These are phyloP conservation scores for Patella vulgata DNA, from an alignment of 1,140 invertebrate genomes.

Conservation along the genomic window DNA sequence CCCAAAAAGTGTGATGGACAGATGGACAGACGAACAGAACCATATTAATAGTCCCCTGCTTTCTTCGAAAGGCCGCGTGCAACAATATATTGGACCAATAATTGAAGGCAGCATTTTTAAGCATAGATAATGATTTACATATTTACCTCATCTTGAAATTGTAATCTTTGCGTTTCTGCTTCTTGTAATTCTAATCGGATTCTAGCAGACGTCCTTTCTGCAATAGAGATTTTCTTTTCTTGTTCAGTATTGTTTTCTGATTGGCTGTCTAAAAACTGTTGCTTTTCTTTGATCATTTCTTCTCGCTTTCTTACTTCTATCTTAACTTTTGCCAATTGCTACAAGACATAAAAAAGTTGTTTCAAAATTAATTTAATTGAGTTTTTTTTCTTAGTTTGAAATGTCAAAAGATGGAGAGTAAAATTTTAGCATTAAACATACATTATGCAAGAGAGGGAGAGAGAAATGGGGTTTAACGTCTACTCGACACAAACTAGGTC, in stretches of 20 bases:
- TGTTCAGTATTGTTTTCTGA: slow-evolving; percentile 63
- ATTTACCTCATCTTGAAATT: slow-evolving; percentile 63
- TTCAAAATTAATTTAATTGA: not conserved
- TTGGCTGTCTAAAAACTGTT: slow-evolving; percentile 63
- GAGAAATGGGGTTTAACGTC: too few relatives aligned
- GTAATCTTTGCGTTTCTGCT: slow-evolving; percentile 52
- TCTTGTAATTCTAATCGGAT: slow-evolving; percentile 56
- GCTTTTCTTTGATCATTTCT: slow-evolving; percentile 61
- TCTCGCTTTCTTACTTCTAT: slow-evolving; percentile 56
- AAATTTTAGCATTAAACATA: too few relatives aligned
- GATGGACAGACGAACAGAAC: too few relatives aligned
- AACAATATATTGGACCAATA: too few relatives aligned
- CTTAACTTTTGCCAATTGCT: slow-evolving; percentile 61
- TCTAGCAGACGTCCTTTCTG: slow-evolving; percentile 55
- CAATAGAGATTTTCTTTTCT: slow-evolving; percentile 62
- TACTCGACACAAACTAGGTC: too few relatives aligned
- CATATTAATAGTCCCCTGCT: too few relatives aligned
- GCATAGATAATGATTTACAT: too few relatives aligned
- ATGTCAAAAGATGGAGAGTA: too few relatives aligned
- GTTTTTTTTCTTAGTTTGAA: not conserved
- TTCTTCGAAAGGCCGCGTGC: too few relatives aligned
- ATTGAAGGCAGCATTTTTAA: too few relatives aligned
- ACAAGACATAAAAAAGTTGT: slow-evolving; percentile 6
- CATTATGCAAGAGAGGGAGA: too few relatives aligned
- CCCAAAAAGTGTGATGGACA: too few relatives aligned